A percentile compares a stretch with the other conserved stretches of the same genome.
phyloP scores from a whole-genome alignment of 1,140 invertebrate genomes.

The Lepidostoma basale region DNA sequence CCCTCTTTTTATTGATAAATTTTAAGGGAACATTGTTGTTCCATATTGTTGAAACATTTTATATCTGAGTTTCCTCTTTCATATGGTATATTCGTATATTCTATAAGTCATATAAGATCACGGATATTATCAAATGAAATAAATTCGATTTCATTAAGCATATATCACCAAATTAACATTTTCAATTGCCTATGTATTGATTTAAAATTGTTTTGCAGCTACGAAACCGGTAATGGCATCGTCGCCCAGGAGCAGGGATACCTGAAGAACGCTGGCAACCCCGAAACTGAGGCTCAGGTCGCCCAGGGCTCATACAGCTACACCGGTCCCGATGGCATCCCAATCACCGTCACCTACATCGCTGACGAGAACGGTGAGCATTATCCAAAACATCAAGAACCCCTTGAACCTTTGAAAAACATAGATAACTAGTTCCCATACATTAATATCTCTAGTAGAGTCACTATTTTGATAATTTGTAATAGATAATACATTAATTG shows the following conservation, averaged over 20 bases:
- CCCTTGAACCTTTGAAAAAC: neutral
- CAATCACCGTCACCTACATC: constrained; percentile 66
- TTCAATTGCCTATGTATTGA: too few relatives aligned
- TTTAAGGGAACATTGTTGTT: too few relatives aligned
- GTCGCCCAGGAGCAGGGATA: constrained; percentile 69
- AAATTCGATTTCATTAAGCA: too few relatives aligned
- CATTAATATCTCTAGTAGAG: neutral
- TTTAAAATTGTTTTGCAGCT: constrained; percentile 64
- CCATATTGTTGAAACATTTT: too few relatives aligned
- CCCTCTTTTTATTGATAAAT: too few relatives aligned
- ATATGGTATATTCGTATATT: too few relatives aligned
- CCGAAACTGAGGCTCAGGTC: constrained; percentile 65
- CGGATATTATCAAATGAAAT: too few relatives aligned
- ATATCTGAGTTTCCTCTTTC: too few relatives aligned
- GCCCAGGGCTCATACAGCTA: constrained; percentile 68
- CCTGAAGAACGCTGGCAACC: constrained; percentile 68
- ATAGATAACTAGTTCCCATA: neutral
- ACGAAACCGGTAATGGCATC: constrained; percentile 73
- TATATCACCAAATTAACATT: too few relatives aligned
- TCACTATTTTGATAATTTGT: neutral
- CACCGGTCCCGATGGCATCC: constrained; percentile 68
- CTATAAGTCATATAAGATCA: too few relatives aligned
- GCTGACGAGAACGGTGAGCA: constrained; percentile 59
- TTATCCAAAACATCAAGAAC: neutral
- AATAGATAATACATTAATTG: neutral